phyloP scores from a whole-genome alignment of 2,888 invertebrate species.

The Agrochola macilenta region DNA sequence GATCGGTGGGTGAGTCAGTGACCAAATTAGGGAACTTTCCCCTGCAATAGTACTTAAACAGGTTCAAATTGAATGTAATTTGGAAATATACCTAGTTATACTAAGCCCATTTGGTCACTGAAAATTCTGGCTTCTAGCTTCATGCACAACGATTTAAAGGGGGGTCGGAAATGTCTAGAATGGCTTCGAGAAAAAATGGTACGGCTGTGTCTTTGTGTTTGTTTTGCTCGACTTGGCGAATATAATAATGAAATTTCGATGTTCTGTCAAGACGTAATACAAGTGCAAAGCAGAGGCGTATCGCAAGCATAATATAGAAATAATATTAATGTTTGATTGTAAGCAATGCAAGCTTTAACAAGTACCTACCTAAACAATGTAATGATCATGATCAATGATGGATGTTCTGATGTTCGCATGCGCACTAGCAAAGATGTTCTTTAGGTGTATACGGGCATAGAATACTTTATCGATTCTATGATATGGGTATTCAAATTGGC shows the following conservation, averaged over 20 bases:
- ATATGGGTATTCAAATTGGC: not conserved
- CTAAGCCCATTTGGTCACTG: too few species aligned
- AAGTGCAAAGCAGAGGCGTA: not conserved
- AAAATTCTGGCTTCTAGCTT: too few species aligned
- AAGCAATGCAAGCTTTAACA: constrained; percentile 1
- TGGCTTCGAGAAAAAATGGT: too few species aligned
- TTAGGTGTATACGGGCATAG: not conserved
- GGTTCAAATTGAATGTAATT: too few species aligned
- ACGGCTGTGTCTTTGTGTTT: too few species aligned
- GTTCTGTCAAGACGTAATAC: not conserved
- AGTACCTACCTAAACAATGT: constrained; percentile 16
- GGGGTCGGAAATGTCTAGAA: too few species aligned
- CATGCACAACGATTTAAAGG: too few species aligned
- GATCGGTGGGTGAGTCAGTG: too few species aligned
- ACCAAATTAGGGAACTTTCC: too few species aligned
- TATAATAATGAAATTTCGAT: not conserved
- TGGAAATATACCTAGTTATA: too few species aligned
- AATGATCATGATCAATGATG: constrained; percentile 29
- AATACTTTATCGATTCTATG: not conserved
- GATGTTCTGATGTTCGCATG: constrained; percentile 10
- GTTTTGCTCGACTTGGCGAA: too few species aligned
- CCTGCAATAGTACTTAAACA: too few species aligned
- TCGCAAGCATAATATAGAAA: not conserved
- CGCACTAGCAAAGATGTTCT: not conserved
- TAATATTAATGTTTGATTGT: constrained; percentile 7